A percentile compares a stretch with the other conserved stretches of the same genome.
Conservation (phyloP, 2,888 invertebrate genomes). For the Phlogophora meticulosa region DNA sequence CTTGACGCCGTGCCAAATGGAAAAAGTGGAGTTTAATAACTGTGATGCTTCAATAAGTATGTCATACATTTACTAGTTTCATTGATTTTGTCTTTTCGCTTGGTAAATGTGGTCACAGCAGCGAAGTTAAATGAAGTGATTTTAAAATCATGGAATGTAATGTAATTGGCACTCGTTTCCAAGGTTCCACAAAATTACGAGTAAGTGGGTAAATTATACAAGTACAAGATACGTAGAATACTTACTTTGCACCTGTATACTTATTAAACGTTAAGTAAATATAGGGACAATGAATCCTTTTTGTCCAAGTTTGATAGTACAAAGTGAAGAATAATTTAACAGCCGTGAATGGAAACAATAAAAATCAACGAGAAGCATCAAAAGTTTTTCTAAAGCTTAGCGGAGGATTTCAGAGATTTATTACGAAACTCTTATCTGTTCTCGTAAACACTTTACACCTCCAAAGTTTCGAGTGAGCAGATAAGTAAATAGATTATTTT, state of each 20-base stretch:
- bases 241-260: neutral
- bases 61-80: conserved; percentile 51
- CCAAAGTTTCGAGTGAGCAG: conserved; percentile 71
- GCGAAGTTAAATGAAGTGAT: conserved; percentile 22
- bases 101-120: conserved; percentile 1
- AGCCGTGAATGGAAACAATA: conserved; percentile 39
- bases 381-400: conserved; percentile 54
- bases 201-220: conserved; percentile 37
- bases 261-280: neutral
- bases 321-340: conserved; percentile 21
- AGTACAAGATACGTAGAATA: conserved; percentile 20
- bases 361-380: conserved; percentile 49
- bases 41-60: conserved; percentile 48
- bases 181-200: conserved; percentile 31
- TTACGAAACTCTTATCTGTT: conserved; percentile 65
- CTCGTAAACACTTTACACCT: conserved; percentile 72
- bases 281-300: neutral
- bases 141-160: conserved; percentile 33
- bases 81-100: conserved; percentile 54
- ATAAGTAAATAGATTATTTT: conserved; percentile 73
- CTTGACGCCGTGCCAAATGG: conserved; percentile 83
- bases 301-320: conserved; percentile 1
- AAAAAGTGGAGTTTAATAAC: conserved; percentile 82
- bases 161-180: conserved; percentile 34
- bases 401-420: conserved; percentile 58